Percentiles rank a stretch among this genome's conserved stretches.
phyloP scores from a whole-genome alignment of 2,797 vertebrate genomes.

The Salarias fasciatus region DNA sequence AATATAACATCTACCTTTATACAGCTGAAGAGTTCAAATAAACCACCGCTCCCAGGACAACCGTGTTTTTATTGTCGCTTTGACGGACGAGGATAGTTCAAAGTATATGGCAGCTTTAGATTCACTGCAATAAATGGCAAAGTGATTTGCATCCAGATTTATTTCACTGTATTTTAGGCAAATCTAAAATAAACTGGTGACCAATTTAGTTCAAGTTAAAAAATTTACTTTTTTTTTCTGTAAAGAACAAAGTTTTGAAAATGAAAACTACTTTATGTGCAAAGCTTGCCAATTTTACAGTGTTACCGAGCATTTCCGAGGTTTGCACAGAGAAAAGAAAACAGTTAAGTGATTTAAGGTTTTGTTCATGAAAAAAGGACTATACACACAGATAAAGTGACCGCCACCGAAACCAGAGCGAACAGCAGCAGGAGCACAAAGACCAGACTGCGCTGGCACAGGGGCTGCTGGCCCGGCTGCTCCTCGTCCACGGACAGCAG shows the following conservation, averaged over 20 bases:
- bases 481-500: constrained; percentile 75
- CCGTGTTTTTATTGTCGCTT: constrained; percentile 8
- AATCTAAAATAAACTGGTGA: no score
- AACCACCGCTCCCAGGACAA: background rate
- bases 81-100: constrained; percentile 24
- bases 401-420: constrained; percentile 52
- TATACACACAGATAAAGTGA: constrained; percentile 65
- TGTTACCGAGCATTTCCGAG: constrained; percentile 16
- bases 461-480: constrained; percentile 43
- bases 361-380: constrained; percentile 65
- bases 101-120: constrained; percentile 46
- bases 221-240: background rate
- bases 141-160: constrained; percentile 21
- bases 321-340: constrained; percentile 3
- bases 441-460: constrained; percentile 53
- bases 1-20: constrained; percentile 1
- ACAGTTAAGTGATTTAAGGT: constrained; percentile 23
- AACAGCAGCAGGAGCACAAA: constrained; percentile 58
- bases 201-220: background rate
- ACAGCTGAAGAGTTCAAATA: constrained; percentile 7
- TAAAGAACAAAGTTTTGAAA: background rate
- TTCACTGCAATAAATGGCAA: constrained; percentile 42
- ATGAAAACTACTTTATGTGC: constrained; percentile 10
- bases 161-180: constrained; percentile 6
- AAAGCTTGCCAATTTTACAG: constrained; percentile 11